Evolutionary conservation across 1,140 invertebrate genomes (phyloP), one percentile per base, ranked within the genome.

Genomic region (Oncopeltus fasciatus): DNA sequence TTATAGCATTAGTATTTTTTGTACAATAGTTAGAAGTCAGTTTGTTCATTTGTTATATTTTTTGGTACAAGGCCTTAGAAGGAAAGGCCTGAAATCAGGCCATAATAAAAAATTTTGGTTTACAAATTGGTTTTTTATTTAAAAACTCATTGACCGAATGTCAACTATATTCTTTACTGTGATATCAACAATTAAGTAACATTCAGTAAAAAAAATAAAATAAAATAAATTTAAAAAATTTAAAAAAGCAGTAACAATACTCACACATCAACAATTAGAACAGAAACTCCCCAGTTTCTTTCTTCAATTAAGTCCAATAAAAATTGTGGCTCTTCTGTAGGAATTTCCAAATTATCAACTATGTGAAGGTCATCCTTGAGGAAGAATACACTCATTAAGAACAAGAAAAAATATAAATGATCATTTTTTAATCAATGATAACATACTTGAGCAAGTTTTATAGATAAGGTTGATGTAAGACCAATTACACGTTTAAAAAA

Each of bases 251-350:
- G 12, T 2, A 49, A 49, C n/a, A 49, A 4, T 65, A 78, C 83
- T 80, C 81, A 90, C 87, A 83, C 84, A 76, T 98, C 92, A 53
- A 98, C 80, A 77, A 98, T 87, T 0, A 98, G 76, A 28, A 95
- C 90, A n/a, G 93, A 95, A 33, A 92, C 85, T 38, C 95, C 95
- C 95, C 95, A 99, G 70, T 86, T 83, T 68, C 95, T 82, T 58
- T 81, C 75, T 66, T 90, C 84, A 20, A 90, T 81, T 24, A 98
- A 73, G 67, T 94, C 83, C 67, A 83, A 74, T 1, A 99, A 74
- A 70, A 83, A 96, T 69, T 82, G 74, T 4, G 84, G 77, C 69
- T 96, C 87, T 49, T 87, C 81, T n/a, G 83, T 81, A 9, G 93
- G 90, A 66, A 98, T 78, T 64, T 95, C 86, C 16, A 98, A 76